Conservation (phyloP, 2,797 vertebrate genomes). For the Sebastes trivittatus region DNA sequence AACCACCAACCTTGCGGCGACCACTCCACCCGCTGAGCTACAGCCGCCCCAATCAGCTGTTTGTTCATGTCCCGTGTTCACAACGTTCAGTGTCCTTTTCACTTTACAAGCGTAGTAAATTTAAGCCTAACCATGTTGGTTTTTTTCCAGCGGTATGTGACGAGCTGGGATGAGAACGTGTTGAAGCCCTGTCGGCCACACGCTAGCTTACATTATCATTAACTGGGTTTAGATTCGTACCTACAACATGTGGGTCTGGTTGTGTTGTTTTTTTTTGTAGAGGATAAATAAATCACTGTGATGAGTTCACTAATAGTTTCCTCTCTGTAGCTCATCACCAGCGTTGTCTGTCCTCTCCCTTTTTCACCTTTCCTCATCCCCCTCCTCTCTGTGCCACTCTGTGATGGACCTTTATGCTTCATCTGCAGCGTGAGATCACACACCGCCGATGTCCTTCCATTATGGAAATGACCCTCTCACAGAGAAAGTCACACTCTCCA, state of each 20-base stretch:
- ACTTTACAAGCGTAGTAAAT: too few relatives aligned
- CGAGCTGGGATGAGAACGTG: too few relatives aligned
- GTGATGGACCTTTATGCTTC: background rate
- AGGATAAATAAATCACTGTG: background rate
- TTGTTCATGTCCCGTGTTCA: too few relatives aligned
- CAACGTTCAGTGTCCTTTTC: too few relatives aligned
- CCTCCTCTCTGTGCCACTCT: background rate
- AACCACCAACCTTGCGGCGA: accelerated
- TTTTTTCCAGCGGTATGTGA: too few relatives aligned
- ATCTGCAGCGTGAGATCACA: constrained; percentile 15
- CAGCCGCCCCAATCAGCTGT: too few relatives aligned
- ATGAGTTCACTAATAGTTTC: constrained; percentile 11
- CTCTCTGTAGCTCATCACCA: background rate
- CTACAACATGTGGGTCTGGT: background rate
- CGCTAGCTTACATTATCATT: background rate
- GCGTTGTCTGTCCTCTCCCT: background rate
- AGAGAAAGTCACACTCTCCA: constrained; percentile 28
- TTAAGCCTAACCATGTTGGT: too few relatives aligned
- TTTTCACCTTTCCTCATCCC: background rate
- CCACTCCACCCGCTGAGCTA: accelerated
- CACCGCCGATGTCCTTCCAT: constrained; percentile 19
- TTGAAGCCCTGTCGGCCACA: too few relatives aligned
- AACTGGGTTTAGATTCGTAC: background rate
- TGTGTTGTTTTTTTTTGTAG: background rate
- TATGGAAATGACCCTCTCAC: constrained; percentile 51